Conservation (phyloP, 2,888 invertebrate genomes). For the Cataglyphis cursor region DNA sequence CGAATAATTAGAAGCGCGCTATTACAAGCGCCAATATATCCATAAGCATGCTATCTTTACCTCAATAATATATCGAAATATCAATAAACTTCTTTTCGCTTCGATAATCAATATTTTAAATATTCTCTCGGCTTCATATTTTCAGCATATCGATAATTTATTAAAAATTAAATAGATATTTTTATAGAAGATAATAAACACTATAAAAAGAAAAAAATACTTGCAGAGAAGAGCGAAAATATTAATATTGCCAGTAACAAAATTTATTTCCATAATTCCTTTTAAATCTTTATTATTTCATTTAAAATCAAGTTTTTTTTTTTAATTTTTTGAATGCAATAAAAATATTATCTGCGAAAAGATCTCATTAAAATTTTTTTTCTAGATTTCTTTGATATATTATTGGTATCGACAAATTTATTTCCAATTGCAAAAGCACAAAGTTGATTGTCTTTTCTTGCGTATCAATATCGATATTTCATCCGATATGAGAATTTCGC, state of each 20-base stretch:
- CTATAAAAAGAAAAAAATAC: neutral
- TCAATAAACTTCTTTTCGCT: conserved; percentile 31
- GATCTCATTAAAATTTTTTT: neutral
- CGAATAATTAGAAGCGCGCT: conserved; percentile 46
- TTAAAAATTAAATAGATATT: neutral
- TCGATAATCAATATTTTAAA: conserved; percentile 16
- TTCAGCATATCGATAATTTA: neutral
- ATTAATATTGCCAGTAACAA: neutral
- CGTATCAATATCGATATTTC: neutral
- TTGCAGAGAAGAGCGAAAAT: neutral
- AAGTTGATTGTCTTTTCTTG: neutral
- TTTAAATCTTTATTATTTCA: neutral
- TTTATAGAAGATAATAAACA: neutral
- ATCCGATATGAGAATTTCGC: neutral
- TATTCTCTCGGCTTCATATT: neutral
- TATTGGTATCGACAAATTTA: neutral
- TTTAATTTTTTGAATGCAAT: neutral
- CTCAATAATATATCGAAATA: conserved; percentile 16
- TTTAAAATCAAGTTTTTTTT: no score
- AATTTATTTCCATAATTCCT: neutral
- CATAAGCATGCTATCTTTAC: neutral
- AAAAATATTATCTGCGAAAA: neutral
- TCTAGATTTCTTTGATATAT: neutral
- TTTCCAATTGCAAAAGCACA: neutral
- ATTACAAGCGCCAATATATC: conserved; percentile 4